Evolutionary conservation across 2,888 invertebrate species (phyloP), one percentile per base, ranked within the genome.

Genomic region (Drosophila stalkeri): DNA sequence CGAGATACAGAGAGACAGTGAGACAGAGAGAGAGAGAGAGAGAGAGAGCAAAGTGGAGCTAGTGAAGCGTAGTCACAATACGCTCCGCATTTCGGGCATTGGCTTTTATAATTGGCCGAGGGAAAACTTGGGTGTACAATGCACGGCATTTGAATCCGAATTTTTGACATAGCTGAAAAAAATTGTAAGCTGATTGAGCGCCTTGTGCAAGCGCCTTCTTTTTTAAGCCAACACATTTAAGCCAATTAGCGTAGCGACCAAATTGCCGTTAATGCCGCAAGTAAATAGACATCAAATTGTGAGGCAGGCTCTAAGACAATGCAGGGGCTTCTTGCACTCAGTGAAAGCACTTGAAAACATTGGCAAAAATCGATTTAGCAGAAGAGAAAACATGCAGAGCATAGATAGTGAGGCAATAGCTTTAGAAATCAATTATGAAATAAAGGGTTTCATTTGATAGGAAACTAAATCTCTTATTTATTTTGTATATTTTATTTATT

Each of bases 91-190:
- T 71, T 71, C 55, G 52, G 54, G 46, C 67, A 82, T 64, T 60
- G 52, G 49, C 52, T 66, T 59, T 46, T 57, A 66, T 88, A 86
- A 84, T 86, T 86, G 86, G 74, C 52, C 61, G 60, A 75, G 72
- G 74, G 72, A 87, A 89, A 84, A 69, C 75, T 72, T 81, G 68
- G 67, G 77, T 76, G 67, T 66, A 89, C 84, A 85, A 86, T 77
- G 84, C 79, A 64, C 59, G 63, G 70, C 81, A 77, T 79, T 89
- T 79, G 84, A 83, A 77, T 70, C 44, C 16, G 7, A 65, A 68
- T 75, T 72, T 81, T 73, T 71, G 76, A 73, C 84, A 41, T 46
- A 33, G 65, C 33, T 18, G 56, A 69, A 67, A 23, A 43, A 43
- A 56, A 61, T 7, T 37, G 46, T 72, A 23, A 65, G 62, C 71